Evolutionary conservation across 2,888 invertebrate species (phyloP), one percentile per base, ranked within the genome.

Genomic region (Thymelicus lineola): DNA sequence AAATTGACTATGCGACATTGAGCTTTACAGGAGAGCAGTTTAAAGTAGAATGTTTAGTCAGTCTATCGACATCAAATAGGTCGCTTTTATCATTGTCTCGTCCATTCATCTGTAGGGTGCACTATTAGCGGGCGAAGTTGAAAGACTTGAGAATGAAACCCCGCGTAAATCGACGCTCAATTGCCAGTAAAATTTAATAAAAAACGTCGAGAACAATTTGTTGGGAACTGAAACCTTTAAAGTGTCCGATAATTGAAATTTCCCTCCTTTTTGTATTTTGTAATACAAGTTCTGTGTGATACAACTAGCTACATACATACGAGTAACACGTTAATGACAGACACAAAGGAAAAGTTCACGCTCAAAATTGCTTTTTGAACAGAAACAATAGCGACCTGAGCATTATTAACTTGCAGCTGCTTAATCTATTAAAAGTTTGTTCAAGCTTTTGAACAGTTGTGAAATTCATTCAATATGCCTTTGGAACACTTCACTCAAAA

Each of bases 351-450:
- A 55, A 55, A 55, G 55, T 55, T 55, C 35, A 35, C 55, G 14
- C 55, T 55, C 55, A 55, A 55, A 55, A 55, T 55, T 55, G 55
- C 55, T 55, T 55, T 55, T 55, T 55, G 55, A 28, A 55, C 28
- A 9, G 55, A 55, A 20, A 55, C 55, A 55, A 35, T 55, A 28
- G 4, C 55, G 55, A 55, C 55, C 55, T 35, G 55, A 35, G 35
- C 28, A 55, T 55, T 55, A 55, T 55, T 55, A 55, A 55, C 55
- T 35, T 28, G 55, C 14, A 35, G 35, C 55, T 55, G 14, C 14
- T 55, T 55, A 55, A 55, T 53, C 53, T 20, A 53, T 53, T 53
- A 28, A 53, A 50, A 53, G 53, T 53, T 53, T 53, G 20, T 20
- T 20, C 12, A 50, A 53, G 53, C 53, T 53, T 53, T 20, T 53